Conservation (phyloP, 2,113 vertebrate species). For the Pachycephala philippinensis region DNA sequence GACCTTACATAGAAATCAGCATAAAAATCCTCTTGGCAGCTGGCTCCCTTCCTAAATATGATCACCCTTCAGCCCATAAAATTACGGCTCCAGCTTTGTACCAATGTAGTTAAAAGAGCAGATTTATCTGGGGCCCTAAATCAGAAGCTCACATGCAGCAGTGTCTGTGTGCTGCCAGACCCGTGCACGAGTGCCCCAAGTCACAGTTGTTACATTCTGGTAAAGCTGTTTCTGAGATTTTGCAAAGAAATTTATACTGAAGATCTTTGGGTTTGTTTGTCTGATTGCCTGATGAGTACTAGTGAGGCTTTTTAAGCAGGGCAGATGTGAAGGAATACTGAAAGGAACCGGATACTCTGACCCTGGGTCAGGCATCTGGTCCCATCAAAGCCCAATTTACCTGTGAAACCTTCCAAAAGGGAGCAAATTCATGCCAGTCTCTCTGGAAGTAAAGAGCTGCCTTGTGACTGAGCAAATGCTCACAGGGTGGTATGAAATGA, state of each 20-base stretch:
- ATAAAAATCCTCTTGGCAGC: neutral
- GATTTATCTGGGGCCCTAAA: neutral
- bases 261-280: neutral
- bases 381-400: neutral
- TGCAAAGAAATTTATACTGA: neutral
- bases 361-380: neutral
- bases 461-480: neutral
- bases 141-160: neutral
- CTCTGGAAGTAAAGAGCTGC: neutral
- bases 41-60: neutral
- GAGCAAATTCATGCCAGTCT: neutral
- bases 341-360: neutral
- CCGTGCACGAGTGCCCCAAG: neutral
- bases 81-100: neutral
- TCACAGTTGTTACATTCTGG: neutral
- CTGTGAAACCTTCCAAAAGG: neutral
- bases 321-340: neutral
- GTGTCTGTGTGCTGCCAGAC: neutral
- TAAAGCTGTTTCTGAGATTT: neutral
- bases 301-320: neutral
- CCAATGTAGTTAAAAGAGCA: neutral
- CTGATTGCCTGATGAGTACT: neutral
- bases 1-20: neutral
- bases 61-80: neutral
- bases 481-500: neutral